Percentiles rank a stretch among this genome's conserved stretches.
These are phyloP conservation scores for Botia almorhae DNA, from an alignment of 2,797 vertebrate species.

Conservation along the genomic window DNA sequence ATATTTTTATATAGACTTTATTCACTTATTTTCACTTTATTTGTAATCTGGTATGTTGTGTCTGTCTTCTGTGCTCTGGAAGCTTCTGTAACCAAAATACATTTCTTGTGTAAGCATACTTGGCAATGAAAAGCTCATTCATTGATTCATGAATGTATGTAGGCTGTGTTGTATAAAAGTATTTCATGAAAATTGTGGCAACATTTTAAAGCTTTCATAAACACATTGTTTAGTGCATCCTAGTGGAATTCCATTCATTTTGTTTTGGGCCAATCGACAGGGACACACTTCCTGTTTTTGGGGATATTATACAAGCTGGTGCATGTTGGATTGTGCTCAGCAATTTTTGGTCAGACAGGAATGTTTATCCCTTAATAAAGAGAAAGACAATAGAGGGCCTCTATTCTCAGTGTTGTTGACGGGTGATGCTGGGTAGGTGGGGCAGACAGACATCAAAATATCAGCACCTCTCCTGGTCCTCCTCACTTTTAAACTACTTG, in stretches of 20 bases:
- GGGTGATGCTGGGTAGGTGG: conserved; percentile 46
- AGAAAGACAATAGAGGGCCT: conserved; percentile 62
- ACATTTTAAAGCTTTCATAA: background rate
- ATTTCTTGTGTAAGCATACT: too few species aligned
- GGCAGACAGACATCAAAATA: conserved; percentile 58
- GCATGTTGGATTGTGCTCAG: conserved; percentile 61
- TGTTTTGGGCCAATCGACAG: conserved; percentile 26
- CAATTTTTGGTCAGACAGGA: conserved; percentile 67
- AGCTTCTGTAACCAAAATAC: too few species aligned
- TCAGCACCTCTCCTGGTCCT: conserved; percentile 50
- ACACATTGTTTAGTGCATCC: background rate
- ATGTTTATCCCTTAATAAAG: conserved; percentile 74
- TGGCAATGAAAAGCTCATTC: too few species aligned
- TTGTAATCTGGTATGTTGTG: too few species aligned
- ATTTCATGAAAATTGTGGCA: too few species aligned
- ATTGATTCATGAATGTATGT: too few species aligned
- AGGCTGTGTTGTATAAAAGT: too few species aligned
- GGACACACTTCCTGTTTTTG: conserved; percentile 52
- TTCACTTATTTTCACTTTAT: too few species aligned
- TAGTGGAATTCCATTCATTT: conserved; percentile 41
- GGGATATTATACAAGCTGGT: conserved; percentile 40
- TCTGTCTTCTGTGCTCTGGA: too few species aligned
- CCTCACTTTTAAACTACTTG: conserved; percentile 42
- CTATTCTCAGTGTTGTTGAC: conserved; percentile 46
- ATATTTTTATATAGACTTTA: too few species aligned